Evolutionary conservation across 2,888 invertebrate species (phyloP), one percentile per base, ranked within the genome.

Genomic region (Palloptera scutellata): DNA sequence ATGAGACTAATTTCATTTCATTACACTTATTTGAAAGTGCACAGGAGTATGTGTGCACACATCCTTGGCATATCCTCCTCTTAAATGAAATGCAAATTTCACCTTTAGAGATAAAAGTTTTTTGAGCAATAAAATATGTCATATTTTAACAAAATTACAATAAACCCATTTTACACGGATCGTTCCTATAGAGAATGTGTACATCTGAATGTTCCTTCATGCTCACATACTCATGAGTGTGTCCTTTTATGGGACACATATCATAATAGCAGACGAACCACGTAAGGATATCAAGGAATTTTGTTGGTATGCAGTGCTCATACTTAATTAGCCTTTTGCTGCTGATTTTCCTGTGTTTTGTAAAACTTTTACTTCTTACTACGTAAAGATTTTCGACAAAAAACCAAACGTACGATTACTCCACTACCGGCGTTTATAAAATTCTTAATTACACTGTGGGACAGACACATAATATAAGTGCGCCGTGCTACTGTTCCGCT

Each of bases 91-190:
- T 79, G 78, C 77, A 79, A 79, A 79, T 77, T 73, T 74, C 69
- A 75, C 74, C 75, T 70, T 65, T 40, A 64, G 43, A 76, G 79
- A 79, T 79, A 79, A 79, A 78, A 77, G 74, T 74, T 70, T 76
- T 75, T 66, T 77, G 80, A 78, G 78, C 74, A 77, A 81, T 82
- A 80, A 81, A 81, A 82, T 80, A 79, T 82, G 80, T 82, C 82
- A 79, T 80, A 82, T 80, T 81, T 81, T 78, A 81, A 77, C 78
- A 74, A 78, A 77, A 79, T 81, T 81, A 77, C 75, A 77, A 80
- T 81, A 79, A 81, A 79, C 75, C 77, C 79, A 81, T 82, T 82
- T 74, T 76, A 71, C 73, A 79, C 72, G 78, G 73, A 66, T 55
- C 66, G 61, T 15, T n/a, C 45, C 42, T 15, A 12, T 42, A 55